Evolutionary conservation across 2,797 vertebrate species (phyloP), one percentile per base, ranked within the genome.

Genomic region (Cephalopachus bancanus): DNA sequence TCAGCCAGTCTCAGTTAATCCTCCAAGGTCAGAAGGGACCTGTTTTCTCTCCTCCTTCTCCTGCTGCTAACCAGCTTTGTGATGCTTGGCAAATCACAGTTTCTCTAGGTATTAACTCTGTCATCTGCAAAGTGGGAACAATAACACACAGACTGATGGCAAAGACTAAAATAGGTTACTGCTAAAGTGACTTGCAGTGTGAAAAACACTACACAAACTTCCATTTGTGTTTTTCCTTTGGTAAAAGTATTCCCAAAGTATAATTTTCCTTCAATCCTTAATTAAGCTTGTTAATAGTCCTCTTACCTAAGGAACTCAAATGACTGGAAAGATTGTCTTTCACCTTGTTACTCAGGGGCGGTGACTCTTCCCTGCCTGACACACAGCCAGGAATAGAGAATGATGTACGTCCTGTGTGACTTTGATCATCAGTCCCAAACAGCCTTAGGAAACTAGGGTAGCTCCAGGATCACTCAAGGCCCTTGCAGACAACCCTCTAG

Each of bases 361-460:
- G 16, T 1, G 44, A 2, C 4, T 12, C 84, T 69, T 49, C 22
- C 49, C n/a, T 4, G 37, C 7, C 72, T 20, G 7, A 17, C 19
- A n/a, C 44, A 19, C 14, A 19, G 16, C 10, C 19, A 11, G 65
- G 33, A 3, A 0, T 1, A 3, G 14, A n/a, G 30, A 7, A 44
- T 15, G 10, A 59, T 0, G 51, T 26, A n/a, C 17, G 57, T 59
- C 60, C 16, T 0, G 9, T 0, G 1, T 9, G 10, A 87, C 62
- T 44, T 4, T 19, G n/a, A 72, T 2, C 0, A 0, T 30, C 14
- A 7, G 30, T 60, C 55, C 51, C 55, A 30, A 44, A 15, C 0
- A 26, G 37, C 65, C 51, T 53, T 67, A 4, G 44, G 55, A 55
- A 19, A 16, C 72, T 51, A n/a, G 30, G 37, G 24, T 8, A 24